phyloP scores from a whole-genome alignment of 2,797 vertebrate genomes.

The Crax fasciolata region DNA sequence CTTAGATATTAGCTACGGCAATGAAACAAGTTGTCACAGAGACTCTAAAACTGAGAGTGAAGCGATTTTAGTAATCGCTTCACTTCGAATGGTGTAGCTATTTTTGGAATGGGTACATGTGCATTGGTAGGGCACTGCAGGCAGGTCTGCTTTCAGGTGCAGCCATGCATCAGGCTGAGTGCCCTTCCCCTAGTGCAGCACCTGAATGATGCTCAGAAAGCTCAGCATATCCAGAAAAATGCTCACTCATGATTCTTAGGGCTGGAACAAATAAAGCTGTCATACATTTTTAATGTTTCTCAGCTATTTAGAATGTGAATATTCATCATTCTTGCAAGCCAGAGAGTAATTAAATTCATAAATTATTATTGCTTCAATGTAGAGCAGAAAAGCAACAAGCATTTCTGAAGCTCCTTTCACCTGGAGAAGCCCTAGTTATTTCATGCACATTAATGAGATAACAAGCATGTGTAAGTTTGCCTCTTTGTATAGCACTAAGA shows the following conservation, averaged over 20 bases:
- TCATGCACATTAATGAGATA: accelerated
- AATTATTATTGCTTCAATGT: constrained; percentile 30
- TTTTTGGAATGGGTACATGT: accelerated
- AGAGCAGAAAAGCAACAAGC: background rate
- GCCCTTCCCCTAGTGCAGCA: background rate
- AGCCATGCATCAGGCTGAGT: background rate
- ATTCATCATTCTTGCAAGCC: constrained; percentile 60
- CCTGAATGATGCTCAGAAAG: background rate
- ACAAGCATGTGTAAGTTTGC: accelerated
- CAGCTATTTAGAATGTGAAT: constrained; percentile 54
- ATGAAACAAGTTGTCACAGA: background rate
- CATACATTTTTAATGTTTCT: constrained; percentile 45
- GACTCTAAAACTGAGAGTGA: background rate
- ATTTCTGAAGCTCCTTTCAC: background rate
- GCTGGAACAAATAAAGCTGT: constrained; percentile 45
- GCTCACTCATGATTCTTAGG: background rate
- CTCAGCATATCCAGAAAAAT: background rate
- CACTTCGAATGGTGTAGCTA: too few relatives aligned
- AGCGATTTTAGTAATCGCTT: too few relatives aligned
- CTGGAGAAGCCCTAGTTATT: background rate
- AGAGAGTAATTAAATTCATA: constrained; percentile 46
- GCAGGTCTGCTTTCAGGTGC: background rate
- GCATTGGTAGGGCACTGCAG: background rate
- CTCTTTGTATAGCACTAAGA: background rate
- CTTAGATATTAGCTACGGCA: background rate